phyloP scores from a whole-genome alignment of 2,888 invertebrate genomes.

The Agrypnus murinus region DNA sequence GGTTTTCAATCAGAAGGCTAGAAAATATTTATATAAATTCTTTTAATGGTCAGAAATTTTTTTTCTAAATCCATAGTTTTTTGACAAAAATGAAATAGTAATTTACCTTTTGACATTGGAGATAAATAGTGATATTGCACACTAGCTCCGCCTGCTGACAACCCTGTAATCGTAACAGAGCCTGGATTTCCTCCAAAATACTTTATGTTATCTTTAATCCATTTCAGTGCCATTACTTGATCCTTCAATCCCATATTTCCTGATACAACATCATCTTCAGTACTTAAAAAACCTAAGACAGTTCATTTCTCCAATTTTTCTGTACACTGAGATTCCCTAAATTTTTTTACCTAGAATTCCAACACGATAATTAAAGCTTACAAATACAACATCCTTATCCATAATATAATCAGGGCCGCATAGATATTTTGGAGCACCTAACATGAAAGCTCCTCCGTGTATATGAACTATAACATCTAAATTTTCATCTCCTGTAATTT shows the following conservation, averaged over 20 bases:
- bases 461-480: slow-evolving; percentile 71
- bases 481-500: slow-evolving; percentile 66
- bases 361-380: slow-evolving; percentile 66
- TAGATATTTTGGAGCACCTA: slow-evolving; percentile 66
- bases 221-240: slow-evolving; percentile 65
- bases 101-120: slow-evolving; percentile 63
- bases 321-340: too few species aligned
- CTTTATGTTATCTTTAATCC: slow-evolving; percentile 66
- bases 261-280: slow-evolving; percentile 65
- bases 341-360: slow-evolving; percentile 63
- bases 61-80: too few species aligned
- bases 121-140: slow-evolving; percentile 68
- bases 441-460: slow-evolving; percentile 72
- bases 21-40: too few species aligned
- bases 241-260: slow-evolving; percentile 69
- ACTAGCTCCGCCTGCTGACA: slow-evolving; percentile 68
- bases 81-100: too few species aligned
- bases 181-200: slow-evolving; percentile 68
- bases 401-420: slow-evolving; percentile 71
- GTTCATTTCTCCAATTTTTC: too few species aligned
- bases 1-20: too few species aligned
- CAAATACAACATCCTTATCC: slow-evolving; percentile 66
- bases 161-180: slow-evolving; percentile 66
- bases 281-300: slow-evolving; percentile 66
- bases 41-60: too few species aligned